Conservation (phyloP, 2,888 invertebrate species). For the Drosophila infuscata region DNA sequence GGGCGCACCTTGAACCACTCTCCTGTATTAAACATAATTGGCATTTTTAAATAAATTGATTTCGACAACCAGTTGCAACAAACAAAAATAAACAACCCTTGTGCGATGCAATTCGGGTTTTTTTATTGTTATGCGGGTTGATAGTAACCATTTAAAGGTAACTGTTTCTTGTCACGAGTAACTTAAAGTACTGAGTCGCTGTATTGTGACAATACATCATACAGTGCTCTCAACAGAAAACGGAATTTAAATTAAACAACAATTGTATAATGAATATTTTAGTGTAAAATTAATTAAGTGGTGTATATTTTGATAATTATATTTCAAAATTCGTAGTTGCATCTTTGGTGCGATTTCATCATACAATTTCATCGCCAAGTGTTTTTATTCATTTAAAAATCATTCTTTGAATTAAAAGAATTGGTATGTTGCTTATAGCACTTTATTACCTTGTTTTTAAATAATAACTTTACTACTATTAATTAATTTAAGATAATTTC, state of each 20-base stretch:
- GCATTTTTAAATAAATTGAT: constrained; percentile 69
- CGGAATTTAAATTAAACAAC: not conserved
- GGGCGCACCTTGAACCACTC: constrained; percentile 85
- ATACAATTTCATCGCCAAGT: not conserved
- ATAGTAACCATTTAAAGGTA: constrained; percentile 11
- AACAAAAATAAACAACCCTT: constrained; percentile 15
- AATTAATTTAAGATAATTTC: not conserved
- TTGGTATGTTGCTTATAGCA: not conserved
- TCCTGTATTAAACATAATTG: constrained; percentile 84
- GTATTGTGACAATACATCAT: not conserved
- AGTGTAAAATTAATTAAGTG: not conserved
- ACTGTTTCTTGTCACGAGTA: constrained; percentile 19
- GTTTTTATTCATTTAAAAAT: not conserved
- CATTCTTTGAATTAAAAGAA: not conserved
- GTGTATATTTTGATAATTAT: not conserved
- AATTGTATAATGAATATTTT: not conserved
- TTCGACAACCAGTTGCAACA: constrained; percentile 7
- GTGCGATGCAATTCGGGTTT: constrained; percentile 16
- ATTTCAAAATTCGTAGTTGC: not conserved
- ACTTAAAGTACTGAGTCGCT: not conserved
- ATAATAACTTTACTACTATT: not conserved
- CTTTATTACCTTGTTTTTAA: not conserved
- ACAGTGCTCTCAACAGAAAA: not conserved
- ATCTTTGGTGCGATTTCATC: not conserved
- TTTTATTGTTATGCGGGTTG: constrained; percentile 13